Conservation (phyloP, 2,113 vertebrate genomes). For the Dipodomys spectabilis region DNA sequence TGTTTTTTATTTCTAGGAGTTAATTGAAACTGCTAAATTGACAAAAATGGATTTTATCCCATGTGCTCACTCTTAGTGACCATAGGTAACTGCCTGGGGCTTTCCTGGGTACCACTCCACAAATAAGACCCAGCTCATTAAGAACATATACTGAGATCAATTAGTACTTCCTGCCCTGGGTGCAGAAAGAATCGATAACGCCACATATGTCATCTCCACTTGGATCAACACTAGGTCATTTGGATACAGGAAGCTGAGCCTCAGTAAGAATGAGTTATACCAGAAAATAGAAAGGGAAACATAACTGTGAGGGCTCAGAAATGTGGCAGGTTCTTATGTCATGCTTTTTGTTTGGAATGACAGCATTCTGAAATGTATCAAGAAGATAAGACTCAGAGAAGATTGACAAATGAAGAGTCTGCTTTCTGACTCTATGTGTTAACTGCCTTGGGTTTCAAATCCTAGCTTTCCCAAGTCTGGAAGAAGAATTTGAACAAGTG, state of each 20-base stretch:
- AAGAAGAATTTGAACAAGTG: constrained; percentile 39
- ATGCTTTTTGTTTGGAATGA: not conserved
- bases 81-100: not conserved
- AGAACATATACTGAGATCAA: constrained; percentile 33
- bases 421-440: not conserved
- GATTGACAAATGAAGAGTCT: not conserved
- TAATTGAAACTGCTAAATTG: constrained; percentile 19
- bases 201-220: not conserved
- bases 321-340: not conserved
- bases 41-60: constrained; percentile 42
- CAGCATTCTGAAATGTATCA: constrained; percentile 16
- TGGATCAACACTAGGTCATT: not conserved
- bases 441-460: not conserved
- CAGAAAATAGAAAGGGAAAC: not conserved
- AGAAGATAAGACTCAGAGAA: not conserved
- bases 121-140: not conserved
- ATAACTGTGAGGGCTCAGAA: not conserved
- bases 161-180: not conserved
- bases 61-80: not conserved
- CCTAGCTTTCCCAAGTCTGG: constrained; percentile 5
- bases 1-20: constrained; percentile 28
- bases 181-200: not conserved
- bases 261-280: not conserved
- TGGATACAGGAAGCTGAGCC: not conserved
- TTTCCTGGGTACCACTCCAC: not conserved